Evolutionary conservation across 2,113 vertebrate genomes (phyloP), one percentile per base, ranked within the genome.

Genomic region (Macrotis lagotis): DNA sequence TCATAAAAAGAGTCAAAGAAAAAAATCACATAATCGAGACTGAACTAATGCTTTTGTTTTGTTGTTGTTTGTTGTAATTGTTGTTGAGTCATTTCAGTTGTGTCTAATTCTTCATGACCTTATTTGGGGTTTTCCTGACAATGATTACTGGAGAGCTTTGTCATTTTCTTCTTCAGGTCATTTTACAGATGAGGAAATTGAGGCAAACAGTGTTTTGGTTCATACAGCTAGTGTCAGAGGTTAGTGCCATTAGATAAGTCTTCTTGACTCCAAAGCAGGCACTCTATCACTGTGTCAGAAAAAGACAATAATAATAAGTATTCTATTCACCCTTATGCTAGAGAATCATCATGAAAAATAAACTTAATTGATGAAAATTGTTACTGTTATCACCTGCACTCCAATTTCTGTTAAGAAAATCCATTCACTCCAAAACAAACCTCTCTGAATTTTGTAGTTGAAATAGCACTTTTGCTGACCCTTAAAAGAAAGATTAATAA

Each of bases 21-120:
- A 90, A 92, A 92, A 88, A 5, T 90, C 48, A 52, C n/a, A 25
- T 91, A 91, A 96, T 95, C 92, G 93, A 96, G 90, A 83, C n/a
- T 88, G 91, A 48, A 28, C 91, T 26, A 96, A n/a, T n/a, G 51
- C 25, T 89, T 12, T 26, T 22, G 22, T 26, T 88, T 89, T 66
- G 31, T 66, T 52, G 22, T 51, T 51, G 51, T n/a, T n/a, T 51
- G 51, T 53, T 53, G 52, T 53, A 25, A 10, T 8, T 74, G 37
- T 74, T 83, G 37, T 83, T 44, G 37, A n/a, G 7, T 83, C 19
- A 2, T 83, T 83, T 83, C n/a, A 83, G 37, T 44, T 14, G 7
- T 83, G 37, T 83, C n/a, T 7, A 22, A 44, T 7, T 83, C 37
- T 83, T 8, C n/a, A 2, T 83, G n/a, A 44, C 66, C 19, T 1